Base-by-base conservation (phyloP, 1,140 invertebrate species). In the Probaryconus sp. region DNA sequence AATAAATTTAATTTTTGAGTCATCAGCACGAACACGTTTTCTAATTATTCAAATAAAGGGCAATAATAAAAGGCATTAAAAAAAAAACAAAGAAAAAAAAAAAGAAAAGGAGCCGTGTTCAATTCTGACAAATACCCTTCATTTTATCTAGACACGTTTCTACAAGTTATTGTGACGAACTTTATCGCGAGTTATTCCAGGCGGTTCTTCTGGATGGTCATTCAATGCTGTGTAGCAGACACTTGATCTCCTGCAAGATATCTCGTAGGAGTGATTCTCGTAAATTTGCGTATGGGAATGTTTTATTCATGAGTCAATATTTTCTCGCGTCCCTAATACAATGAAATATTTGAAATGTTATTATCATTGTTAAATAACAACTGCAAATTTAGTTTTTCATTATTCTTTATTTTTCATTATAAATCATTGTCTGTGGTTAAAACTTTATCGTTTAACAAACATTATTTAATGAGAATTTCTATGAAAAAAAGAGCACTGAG, bases 231-330 rank as follows among this genome's bases (percentile, higher is more conserved):
- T 30, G 55, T 47, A 48, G 56, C 63, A 60, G 63, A 67, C 70
- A 67, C 61, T 73, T 67, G 70, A 73, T 67, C 70, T 67, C 43
- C 48, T 21, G 47, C 18, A 55, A 65, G 61, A 73, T 67, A 67
- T 55, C 55, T 67, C 63, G 70, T 73, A 67, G 70, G 70, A 73
- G 61, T 73, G 70, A 73, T 73, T 61, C 70, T 67, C 55, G 55
- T 67, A 73, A 67, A 37, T 73, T 73, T 63, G 42, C 61, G 70
- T 48, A 61, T 11, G 26, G 31, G 14, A 40, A 73, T 73, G 61
- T 73, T 73, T 73, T 73, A 67, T 67, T 73, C 70, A 67, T 73
- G 70, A 67, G 63, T 67, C 63, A 67, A 73, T 67, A 73, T 73
- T 73, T 73, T 73, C n/a, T n/a, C n/a, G n/a, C n/a, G n/a, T n/a